Evolutionary conservation across 2,113 vertebrate genomes (phyloP), one percentile per base, ranked within the genome.

Genomic region (Amblyopsis rosae): DNA sequence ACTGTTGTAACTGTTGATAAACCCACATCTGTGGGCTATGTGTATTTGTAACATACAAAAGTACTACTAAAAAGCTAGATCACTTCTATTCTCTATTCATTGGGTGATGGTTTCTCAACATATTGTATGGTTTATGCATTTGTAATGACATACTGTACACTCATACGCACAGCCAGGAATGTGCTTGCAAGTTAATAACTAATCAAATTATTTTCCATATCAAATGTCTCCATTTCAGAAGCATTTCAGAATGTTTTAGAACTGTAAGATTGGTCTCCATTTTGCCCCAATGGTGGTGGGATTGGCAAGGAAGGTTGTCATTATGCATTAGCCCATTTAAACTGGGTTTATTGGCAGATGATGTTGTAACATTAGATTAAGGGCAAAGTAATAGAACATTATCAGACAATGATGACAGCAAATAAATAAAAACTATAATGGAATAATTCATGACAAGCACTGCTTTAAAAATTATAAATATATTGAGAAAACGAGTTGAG

Each of bases 1-100:
- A 55, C 65, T 49, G 50, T 76, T 62, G 61, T 45, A 67, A 65
- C 76, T 82, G 83, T 54, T 84, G 64, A 77, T 59, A 76, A 83
- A 80, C 71, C 74, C 73, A 32, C n/a, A 47, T 59, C 19, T 60
- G 55, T 60, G 56, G 62, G n/a, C 71, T 51, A 54, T 45, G 71
- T 32, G 58, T 79, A 62, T 63, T 70, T 67, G 72, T 78, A 49
- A 32, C 19, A 17, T 47, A 53, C 26, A 45, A 65, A 19, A 54
- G 33, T 55, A 66, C 10, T 13, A 9, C 19, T 26, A 15, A 41
- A 11, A 26, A 19, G 19, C 26, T 59, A 47, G 11, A 51, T 80
- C 48, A 5, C 33, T 11, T 64, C 32, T 32, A 35, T 65, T 62
- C 60, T 59, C 35, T 33, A 55, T 72, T 11, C 13, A 50, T 59